These are phyloP conservation scores for Stomorhina lunata DNA, from an alignment of 2,888 invertebrate species.

Conservation along the genomic window DNA sequence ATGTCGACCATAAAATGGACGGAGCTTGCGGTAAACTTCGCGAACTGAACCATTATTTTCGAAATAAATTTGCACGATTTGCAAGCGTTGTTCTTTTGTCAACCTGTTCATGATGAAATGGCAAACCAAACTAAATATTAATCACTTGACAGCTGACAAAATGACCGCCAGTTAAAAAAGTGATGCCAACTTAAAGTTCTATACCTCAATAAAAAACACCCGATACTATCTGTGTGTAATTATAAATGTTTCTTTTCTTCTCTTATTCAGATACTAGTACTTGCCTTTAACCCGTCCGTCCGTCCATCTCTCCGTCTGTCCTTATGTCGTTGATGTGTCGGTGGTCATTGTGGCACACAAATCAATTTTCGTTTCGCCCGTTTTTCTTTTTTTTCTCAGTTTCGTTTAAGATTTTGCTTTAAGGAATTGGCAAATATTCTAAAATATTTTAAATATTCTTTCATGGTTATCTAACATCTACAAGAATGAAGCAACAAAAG, in stretches of 20 bases:
- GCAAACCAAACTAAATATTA: no score
- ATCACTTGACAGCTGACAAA: no score
- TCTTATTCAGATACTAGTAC: constrained; percentile 3
- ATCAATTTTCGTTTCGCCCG: constrained; percentile 65
- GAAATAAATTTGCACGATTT: no score
- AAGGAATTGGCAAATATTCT: constrained; percentile 53
- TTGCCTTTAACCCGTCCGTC: no score
- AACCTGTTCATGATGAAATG: no score
- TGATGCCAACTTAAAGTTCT: no score
- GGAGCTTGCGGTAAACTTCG: no score
- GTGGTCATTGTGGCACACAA: constrained; percentile 66
- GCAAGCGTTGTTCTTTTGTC: no score
- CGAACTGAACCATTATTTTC: no score
- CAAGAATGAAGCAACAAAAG: constrained; percentile 2
- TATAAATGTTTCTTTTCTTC: constrained; percentile 52
- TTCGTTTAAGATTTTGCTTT: constrained; percentile 31
- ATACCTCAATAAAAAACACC: no score
- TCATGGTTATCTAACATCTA: constrained; percentile 57
- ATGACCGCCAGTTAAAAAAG: no score
- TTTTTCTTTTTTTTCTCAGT: constrained; percentile 6
- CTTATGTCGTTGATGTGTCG: constrained; percentile 59
- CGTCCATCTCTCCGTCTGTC: background rate
- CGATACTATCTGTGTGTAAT: constrained; percentile 50
- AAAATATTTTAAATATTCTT: constrained; percentile 62
- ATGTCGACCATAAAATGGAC: no score